These are phyloP conservation scores for Coenonympha glycerion DNA, from an alignment of 2,888 invertebrate genomes.

Conservation along the genomic window DNA sequence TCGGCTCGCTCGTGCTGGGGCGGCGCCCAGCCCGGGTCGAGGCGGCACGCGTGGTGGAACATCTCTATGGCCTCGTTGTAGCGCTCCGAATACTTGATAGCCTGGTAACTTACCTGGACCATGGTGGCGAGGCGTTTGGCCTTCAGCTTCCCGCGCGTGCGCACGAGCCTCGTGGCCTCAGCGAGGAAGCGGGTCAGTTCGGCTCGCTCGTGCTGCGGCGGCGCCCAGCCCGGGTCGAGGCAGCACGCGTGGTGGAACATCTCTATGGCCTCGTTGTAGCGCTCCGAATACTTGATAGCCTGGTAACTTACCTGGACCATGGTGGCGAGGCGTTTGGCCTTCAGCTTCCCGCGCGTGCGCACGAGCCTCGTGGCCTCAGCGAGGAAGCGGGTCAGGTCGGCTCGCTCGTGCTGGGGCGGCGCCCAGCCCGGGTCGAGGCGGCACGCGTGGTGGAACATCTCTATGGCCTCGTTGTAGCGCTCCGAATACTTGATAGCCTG, in stretches of 20 bases:
- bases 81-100: conserved; percentile 85
- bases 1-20: conserved; percentile 78
- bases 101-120: too few relatives aligned
- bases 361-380: conserved; percentile 79
- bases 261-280: conserved; percentile 81
- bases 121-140: conserved; percentile 81
- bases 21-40: conserved; percentile 86
- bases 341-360: conserved; percentile 82
- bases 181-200: conserved; percentile 79
- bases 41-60: conserved; percentile 78
- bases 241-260: conserved; percentile 80
- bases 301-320: too few relatives aligned
- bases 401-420: conserved; percentile 77
- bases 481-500: conserved; percentile 88
- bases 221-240: conserved; percentile 86
- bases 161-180: conserved; percentile 78
- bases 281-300: conserved; percentile 87
- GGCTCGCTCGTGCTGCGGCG: conserved; percentile 77
- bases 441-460: conserved; percentile 80
- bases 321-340: conserved; percentile 81
- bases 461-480: conserved; percentile 81
- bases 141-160: conserved; percentile 83
- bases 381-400: conserved; percentile 79
- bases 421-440: conserved; percentile 86
- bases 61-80: conserved; percentile 82